Conservation (phyloP, 2,888 invertebrate genomes). For the Pilophorus perplexus region DNA sequence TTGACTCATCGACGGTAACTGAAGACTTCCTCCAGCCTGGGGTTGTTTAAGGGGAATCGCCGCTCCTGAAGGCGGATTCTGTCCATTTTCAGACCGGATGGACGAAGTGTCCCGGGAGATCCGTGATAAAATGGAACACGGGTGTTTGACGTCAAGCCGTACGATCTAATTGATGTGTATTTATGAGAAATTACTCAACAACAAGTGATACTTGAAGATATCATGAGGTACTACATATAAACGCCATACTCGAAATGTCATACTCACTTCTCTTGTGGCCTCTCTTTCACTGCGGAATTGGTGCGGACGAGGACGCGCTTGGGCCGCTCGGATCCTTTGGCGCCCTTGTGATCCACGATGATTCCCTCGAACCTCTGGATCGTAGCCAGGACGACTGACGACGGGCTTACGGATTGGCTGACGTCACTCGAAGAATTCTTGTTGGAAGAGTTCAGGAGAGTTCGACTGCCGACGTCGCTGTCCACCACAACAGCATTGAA, state of each 20-base stretch:
- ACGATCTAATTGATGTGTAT: no score
- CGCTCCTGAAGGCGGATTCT: not conserved
- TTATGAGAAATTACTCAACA: no score
- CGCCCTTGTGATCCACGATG: not conserved
- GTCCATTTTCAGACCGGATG: not conserved
- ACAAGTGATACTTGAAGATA: no score
- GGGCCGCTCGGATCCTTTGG: conserved; percentile 35
- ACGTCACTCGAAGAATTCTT: not conserved
- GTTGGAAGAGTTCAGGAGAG: conserved; percentile 29
- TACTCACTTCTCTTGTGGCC: conserved; percentile 7
- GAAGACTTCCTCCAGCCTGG: not conserved
- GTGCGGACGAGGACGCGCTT: conserved; percentile 45
- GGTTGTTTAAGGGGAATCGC: not conserved
- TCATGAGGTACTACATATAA: no score
- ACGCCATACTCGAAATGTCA: no score
- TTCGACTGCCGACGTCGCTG: conserved; percentile 43
- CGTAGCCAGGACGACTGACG: conserved; percentile 41
- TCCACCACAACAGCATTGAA: conserved; percentile 49
- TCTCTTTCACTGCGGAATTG: conserved; percentile 26
- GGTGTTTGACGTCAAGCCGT: no score
- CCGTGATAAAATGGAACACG: no score
- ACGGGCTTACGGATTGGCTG: not conserved
- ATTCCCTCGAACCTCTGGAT: conserved; percentile 45
- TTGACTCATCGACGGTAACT: conserved; percentile 22
- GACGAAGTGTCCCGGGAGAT: no score